These are phyloP conservation scores for Mustela lutreola DNA, from an alignment of 2,113 vertebrate genomes.

Conservation along the genomic window DNA sequence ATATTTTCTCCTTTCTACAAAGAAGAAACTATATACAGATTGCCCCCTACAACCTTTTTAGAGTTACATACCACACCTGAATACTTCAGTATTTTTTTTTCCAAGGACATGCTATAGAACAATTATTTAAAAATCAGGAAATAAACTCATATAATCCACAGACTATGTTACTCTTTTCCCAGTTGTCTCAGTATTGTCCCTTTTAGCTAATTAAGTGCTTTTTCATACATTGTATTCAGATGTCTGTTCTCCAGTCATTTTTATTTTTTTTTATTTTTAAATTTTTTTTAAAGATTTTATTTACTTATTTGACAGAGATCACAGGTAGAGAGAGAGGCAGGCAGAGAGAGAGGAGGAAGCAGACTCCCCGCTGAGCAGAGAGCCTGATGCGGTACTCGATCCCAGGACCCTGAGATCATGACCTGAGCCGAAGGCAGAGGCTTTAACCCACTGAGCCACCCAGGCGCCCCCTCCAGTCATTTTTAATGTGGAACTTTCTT, in stretches of 20 bases:
- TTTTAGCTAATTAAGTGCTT: slow-evolving; percentile 42
- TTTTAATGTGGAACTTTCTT: too few species aligned
- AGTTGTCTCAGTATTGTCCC: not conserved
- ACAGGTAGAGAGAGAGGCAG: too few species aligned
- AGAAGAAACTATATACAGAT: not conserved
- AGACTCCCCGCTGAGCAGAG: too few species aligned
- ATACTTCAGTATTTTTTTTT: not conserved
- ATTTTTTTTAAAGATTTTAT: too few species aligned
- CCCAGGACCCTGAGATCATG: too few species aligned
- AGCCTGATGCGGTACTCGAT: too few species aligned
- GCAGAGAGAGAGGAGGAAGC: too few species aligned
- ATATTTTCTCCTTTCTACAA: not conserved
- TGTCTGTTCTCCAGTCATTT: not conserved
- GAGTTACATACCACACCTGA: not conserved
- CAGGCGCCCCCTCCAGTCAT: too few species aligned
- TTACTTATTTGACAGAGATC: too few species aligned
- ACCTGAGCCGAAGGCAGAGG: too few species aligned
- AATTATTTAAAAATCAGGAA: not conserved
- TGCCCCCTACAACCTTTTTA: not conserved
- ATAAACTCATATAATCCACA: not conserved
- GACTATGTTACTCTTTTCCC: not conserved
- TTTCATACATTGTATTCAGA: not conserved
- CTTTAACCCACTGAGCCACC: too few species aligned
- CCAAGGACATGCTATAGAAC: not conserved
- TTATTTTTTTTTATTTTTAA: too few species aligned